Percentiles rank a stretch among this genome's conserved stretches.
These are phyloP conservation scores for Chrysomela aeneicollis DNA, from an alignment of 2,888 invertebrate genomes.

Conservation along the genomic window DNA sequence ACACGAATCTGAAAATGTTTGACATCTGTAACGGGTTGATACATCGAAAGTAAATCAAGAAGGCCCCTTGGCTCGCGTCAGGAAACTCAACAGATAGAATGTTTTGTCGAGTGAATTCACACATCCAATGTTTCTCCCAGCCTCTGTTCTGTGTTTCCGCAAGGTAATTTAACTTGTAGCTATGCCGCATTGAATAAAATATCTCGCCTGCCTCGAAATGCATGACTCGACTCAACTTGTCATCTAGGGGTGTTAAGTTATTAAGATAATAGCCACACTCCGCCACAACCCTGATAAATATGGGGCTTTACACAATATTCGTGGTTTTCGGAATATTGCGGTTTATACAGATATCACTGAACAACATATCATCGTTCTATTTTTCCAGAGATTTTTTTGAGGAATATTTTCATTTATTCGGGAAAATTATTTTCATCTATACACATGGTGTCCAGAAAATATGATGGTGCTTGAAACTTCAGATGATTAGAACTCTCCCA, in stretches of 20 bases:
- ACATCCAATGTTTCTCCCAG: conserved; percentile 30
- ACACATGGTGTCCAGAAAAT: no score
- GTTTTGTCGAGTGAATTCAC: conserved; percentile 36
- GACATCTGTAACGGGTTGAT: no score
- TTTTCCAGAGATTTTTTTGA: background rate
- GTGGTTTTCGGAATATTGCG: background rate
- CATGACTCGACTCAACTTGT: conserved; percentile 29
- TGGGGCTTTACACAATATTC: background rate
- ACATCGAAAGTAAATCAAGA: no score
- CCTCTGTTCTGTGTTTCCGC: conserved; percentile 31
- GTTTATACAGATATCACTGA: background rate
- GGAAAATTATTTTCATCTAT: no score
- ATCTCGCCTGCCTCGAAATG: conserved; percentile 33
- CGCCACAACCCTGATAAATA: background rate
- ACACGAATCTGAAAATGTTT: no score
- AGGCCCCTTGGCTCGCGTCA: no score
- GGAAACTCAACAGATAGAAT: conserved; percentile 30
- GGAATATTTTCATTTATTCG: no score
- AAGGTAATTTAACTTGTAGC: conserved; percentile 40
- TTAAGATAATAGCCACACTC: background rate
- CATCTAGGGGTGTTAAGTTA: conserved; percentile 5
- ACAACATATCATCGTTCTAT: background rate
- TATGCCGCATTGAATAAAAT: conserved; percentile 35
- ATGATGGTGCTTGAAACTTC: no score
- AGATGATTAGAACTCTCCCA: no score